Evolutionary conservation across 2,888 invertebrate species (phyloP).

Genomic region (Auanema freiburgensis): DNA sequence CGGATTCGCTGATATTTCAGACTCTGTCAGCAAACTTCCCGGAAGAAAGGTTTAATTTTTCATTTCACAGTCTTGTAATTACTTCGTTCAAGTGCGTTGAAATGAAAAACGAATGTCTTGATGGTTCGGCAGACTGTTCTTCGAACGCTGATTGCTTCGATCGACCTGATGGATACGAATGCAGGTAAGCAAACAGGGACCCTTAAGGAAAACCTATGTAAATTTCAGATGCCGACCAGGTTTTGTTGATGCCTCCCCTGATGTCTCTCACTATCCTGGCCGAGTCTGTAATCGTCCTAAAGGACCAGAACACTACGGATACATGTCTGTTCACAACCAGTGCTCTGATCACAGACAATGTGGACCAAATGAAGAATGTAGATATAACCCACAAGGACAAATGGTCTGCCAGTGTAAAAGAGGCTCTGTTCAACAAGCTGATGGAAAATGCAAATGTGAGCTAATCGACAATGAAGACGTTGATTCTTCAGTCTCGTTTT

Average conservation of each 20-base stretch:
- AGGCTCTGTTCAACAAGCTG: conserved; percentile 42
- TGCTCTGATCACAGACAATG: conserved; percentile 41
- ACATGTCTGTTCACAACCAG: conserved; percentile 25
- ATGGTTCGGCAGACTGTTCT: conserved; percentile 78
- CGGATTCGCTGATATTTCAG: conserved; percentile 57
- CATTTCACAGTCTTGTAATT: not conserved
- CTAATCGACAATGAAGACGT: not conserved
- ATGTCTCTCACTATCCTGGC: conserved; percentile 55
- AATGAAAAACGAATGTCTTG: conserved; percentile 55
- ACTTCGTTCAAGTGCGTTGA: conserved; percentile 35
- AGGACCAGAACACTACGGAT: conserved; percentile 46
- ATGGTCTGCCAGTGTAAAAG: conserved; percentile 43
- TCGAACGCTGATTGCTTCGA: conserved; percentile 85
- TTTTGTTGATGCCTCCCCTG: conserved; percentile 71
- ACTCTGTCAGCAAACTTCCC: conserved; percentile 45
- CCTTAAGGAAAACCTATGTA: not conserved
- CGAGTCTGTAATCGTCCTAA: conserved; percentile 57
- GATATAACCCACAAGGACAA: conserved; percentile 38
- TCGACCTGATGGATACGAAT: conserved; percentile 83
- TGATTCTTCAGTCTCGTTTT: not conserved
- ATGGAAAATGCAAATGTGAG: conserved; percentile 44
- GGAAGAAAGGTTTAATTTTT: conserved; percentile 42
- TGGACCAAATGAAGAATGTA: conserved; percentile 52
- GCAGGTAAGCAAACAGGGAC: conserved; percentile 69
- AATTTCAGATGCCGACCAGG: conserved; percentile 75